A percentile compares a stretch with the other conserved stretches of the same genome.
These are phyloP conservation scores for Mycalesis mineus DNA, from an alignment of 2,888 invertebrate genomes.

Conservation along the genomic window DNA sequence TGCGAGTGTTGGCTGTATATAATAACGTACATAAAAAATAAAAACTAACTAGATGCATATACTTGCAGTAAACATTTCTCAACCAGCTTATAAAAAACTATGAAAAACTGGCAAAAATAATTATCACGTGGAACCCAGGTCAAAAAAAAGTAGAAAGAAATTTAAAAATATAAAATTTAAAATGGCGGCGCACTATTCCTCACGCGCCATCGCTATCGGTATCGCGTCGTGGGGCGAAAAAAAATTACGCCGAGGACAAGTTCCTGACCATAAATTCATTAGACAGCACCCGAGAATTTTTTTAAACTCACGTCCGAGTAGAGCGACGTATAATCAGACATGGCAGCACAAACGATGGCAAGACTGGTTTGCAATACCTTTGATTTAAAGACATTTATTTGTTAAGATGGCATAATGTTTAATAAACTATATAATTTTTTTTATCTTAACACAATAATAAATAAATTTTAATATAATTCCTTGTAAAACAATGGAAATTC, in stretches of 20 bases:
- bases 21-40: too few species aligned
- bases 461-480: too few species aligned
- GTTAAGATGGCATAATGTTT: too few species aligned
- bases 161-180: constrained; percentile 16
- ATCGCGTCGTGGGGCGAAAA: constrained; percentile 67
- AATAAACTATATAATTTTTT: too few species aligned
- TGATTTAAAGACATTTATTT: too few species aligned
- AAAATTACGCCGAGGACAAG: constrained; percentile 59
- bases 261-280: constrained; percentile 78
- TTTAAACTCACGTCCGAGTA: constrained; percentile 65
- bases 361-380: too few species aligned
- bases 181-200: constrained; percentile 46
- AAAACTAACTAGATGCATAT: too few species aligned
- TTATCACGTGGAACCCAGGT: not conserved
- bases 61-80: not conserved
- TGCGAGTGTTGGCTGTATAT: too few species aligned
- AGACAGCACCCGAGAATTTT: constrained; percentile 61
- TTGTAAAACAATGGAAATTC: too few species aligned
- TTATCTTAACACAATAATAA: too few species aligned
- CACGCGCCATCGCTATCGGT: constrained; percentile 61
- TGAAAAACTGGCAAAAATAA: not conserved
- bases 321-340: constrained; percentile 41
- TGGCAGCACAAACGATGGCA: constrained; percentile 24
- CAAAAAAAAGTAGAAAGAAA: not conserved
- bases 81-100: not conserved